These are phyloP conservation scores for Bucorvus abyssinicus DNA, from an alignment of 2,797 vertebrate genomes.

Conservation along the genomic window DNA sequence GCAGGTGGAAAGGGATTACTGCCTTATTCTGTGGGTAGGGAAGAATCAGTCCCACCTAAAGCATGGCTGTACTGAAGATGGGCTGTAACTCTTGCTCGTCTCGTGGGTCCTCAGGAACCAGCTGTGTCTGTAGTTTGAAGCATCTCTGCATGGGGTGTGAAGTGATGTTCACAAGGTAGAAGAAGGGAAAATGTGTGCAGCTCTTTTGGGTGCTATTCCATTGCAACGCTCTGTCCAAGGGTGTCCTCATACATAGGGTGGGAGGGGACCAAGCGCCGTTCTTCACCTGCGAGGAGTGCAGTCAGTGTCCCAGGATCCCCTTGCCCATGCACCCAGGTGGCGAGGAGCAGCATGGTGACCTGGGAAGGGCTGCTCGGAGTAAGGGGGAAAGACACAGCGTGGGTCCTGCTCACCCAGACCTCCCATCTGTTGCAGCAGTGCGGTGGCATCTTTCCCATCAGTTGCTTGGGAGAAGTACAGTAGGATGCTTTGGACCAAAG, in stretches of 20 bases:
- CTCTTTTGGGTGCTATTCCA: background rate
- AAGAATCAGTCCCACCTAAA: background rate
- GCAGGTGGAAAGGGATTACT: background rate
- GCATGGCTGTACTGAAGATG: background rate
- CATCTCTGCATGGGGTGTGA: background rate
- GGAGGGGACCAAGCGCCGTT: background rate
- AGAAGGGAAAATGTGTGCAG: background rate
- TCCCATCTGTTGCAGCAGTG: background rate
- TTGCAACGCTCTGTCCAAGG: background rate
- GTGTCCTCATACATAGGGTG: background rate
- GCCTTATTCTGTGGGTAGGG: background rate
- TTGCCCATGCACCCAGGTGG: background rate
- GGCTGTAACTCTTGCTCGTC: background rate
- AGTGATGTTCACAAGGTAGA: background rate
- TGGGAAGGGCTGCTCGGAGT: background rate
- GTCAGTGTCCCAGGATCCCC: background rate
- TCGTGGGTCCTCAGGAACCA: background rate
- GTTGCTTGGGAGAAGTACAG: background rate
- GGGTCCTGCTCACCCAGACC: background rate
- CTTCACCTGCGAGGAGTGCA: background rate
- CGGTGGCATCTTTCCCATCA: background rate
- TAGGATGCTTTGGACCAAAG: background rate
- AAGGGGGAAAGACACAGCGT: fast-evolving
- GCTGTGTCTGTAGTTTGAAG: background rate
- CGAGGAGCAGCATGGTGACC: background rate